Conservation (phyloP, 2,888 invertebrate genomes). For the Tinea trinotella region DNA sequence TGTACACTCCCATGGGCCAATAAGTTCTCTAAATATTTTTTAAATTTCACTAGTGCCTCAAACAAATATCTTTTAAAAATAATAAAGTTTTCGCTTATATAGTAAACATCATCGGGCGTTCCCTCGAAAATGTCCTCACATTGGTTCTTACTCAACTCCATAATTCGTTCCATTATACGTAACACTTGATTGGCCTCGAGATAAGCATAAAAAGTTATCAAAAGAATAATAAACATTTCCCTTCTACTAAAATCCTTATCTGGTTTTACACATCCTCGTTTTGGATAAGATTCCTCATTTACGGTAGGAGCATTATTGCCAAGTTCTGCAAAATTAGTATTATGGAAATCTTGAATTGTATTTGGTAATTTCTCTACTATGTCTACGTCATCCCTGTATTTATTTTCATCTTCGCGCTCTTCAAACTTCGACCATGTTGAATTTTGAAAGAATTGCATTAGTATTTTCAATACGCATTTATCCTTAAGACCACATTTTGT, state of each 20-base stretch:
- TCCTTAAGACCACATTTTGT: too few relatives aligned
- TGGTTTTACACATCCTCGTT: too few relatives aligned
- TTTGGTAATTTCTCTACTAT: slow-evolving; percentile 30
- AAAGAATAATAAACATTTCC: too few relatives aligned
- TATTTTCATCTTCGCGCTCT: slow-evolving; percentile 27
- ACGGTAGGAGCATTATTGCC: neutral
- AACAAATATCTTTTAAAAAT: too few relatives aligned
- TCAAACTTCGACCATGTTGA: slow-evolving; percentile 35
- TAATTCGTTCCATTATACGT: slow-evolving; percentile 39
- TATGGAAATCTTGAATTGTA: neutral
- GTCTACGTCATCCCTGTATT: slow-evolving; percentile 30
- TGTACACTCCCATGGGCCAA: too few relatives aligned
- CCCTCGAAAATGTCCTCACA: too few relatives aligned
- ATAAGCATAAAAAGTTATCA: slow-evolving; percentile 45
- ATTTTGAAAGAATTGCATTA: slow-evolving; percentile 38
- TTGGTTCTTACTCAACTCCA: too few relatives aligned
- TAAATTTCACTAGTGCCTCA: too few relatives aligned
- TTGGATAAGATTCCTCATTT: slow-evolving; percentile 8
- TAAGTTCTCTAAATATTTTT: too few relatives aligned
- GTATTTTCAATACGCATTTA: slow-evolving; percentile 36
- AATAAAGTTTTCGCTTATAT: too few relatives aligned
- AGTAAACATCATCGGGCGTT: too few relatives aligned
- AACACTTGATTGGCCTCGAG: slow-evolving; percentile 47
- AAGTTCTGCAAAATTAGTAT: neutral
- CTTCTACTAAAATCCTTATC: too few relatives aligned